Conservation (phyloP, 2,888 invertebrate genomes). For the Cataglyphis altisquamis region DNA sequence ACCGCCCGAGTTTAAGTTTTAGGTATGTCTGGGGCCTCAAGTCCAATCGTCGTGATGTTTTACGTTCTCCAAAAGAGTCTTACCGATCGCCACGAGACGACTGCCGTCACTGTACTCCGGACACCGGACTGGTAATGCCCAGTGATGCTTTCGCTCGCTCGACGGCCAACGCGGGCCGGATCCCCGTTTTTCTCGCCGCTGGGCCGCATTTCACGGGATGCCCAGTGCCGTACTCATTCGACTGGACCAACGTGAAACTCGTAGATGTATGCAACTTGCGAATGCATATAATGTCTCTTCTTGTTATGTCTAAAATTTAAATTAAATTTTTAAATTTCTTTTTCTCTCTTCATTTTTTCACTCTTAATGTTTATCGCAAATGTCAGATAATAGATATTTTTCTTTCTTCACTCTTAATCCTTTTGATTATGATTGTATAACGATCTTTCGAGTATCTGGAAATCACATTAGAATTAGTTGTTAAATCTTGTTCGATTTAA, state of each 20-base stretch:
- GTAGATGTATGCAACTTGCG: background rate
- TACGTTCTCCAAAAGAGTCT: conserved; percentile 46
- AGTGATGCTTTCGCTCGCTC: conserved; percentile 63
- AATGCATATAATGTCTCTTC: background rate
- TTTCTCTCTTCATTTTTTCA: background rate
- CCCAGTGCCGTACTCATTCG: conserved; percentile 70
- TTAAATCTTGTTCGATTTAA: background rate
- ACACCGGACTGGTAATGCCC: conserved; percentile 64
- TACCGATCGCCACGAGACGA: conserved; percentile 46
- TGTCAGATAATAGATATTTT: background rate
- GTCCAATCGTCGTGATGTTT: background rate
- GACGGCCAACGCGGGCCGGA: conserved; percentile 62
- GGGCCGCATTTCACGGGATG: conserved; percentile 73
- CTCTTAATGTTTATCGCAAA: background rate
- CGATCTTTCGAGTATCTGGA: background rate
- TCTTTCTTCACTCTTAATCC: background rate
- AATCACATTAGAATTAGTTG: conserved; percentile 11
- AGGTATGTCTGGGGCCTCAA: background rate
- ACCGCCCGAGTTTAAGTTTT: background rate
- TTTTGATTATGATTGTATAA: background rate
- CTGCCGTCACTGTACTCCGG: conserved; percentile 69
- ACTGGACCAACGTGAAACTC: conserved; percentile 30
- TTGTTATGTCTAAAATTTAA: background rate
- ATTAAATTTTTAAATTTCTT: background rate
- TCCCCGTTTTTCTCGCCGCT: conserved; percentile 70